A percentile compares a stretch with the other conserved stretches of the same genome.
These are phyloP conservation scores for Drosophila nigricruria DNA, from an alignment of 2,888 invertebrate genomes.

Conservation along the genomic window DNA sequence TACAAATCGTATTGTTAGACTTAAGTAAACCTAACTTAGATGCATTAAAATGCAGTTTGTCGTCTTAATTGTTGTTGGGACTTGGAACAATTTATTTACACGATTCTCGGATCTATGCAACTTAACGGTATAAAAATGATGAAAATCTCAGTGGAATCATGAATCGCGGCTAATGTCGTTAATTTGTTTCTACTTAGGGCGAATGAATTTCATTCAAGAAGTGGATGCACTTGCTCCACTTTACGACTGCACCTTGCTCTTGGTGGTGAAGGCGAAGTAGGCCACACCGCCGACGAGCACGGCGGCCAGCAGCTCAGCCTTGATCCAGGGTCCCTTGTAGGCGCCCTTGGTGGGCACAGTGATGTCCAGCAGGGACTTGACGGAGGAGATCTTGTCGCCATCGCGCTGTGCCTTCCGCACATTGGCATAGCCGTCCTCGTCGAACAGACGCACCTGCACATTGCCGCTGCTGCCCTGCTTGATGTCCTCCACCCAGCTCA, in stretches of 20 bases:
- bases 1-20: constrained; percentile 40
- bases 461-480: constrained; percentile 93
- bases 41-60: constrained; percentile 38
- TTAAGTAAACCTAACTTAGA: constrained; percentile 39
- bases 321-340: constrained; percentile 96
- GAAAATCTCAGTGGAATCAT: constrained; percentile 45
- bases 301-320: constrained; percentile 95
- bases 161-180: constrained; percentile 42
- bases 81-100: constrained; percentile 48
- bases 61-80: constrained; percentile 17
- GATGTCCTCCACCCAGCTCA: constrained; percentile 97
- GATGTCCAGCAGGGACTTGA: constrained; percentile 89
- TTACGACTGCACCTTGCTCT: constrained; percentile 92
- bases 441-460: constrained; percentile 92
- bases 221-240: constrained; percentile 9
- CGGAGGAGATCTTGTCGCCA: constrained; percentile 88
- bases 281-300: constrained; percentile 91
- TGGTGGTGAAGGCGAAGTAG: constrained; percentile 94
- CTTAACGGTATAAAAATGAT: constrained; percentile 47
- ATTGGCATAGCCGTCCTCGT: constrained; percentile 96
- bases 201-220: constrained; percentile 85
- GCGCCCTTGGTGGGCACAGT: constrained; percentile 91
- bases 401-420: constrained; percentile 92
- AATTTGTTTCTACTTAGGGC: constrained; percentile 63
- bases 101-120: constrained; percentile 31